These are phyloP conservation scores for Emydocephalus ijimae DNA, from an alignment of 2,113 vertebrate genomes.

Conservation along the genomic window DNA sequence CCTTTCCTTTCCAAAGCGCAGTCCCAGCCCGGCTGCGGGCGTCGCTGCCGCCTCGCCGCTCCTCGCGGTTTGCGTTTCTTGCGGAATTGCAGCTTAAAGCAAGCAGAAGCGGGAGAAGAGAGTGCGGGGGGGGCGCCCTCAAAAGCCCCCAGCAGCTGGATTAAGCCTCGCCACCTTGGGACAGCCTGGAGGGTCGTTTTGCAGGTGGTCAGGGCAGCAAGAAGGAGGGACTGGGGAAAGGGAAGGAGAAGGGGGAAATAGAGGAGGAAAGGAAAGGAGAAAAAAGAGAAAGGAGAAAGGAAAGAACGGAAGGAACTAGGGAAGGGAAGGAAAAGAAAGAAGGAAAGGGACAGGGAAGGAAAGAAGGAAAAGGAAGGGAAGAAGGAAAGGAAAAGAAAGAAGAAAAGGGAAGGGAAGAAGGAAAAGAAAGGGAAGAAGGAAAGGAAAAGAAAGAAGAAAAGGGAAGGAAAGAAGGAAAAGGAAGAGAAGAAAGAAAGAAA, in stretches of 20 bases:
- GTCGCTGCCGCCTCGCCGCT: background rate
- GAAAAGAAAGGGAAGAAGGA: too few relatives aligned
- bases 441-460: background rate
- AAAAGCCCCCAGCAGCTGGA: background rate
- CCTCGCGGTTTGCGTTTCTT: background rate
- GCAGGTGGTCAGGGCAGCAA: background rate
- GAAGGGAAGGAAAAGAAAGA: too few relatives aligned
- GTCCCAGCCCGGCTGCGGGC: too few relatives aligned
- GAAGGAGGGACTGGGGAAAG: background rate
- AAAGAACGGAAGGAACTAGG: too few relatives aligned
- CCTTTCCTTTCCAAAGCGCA: too few relatives aligned
- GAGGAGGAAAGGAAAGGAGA: too few relatives aligned
- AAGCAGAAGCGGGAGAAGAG: background rate
- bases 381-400: too few relatives aligned
- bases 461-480: too few relatives aligned
- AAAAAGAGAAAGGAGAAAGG: too few relatives aligned
- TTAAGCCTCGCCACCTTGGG: background rate
- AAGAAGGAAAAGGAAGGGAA: too few relatives aligned
- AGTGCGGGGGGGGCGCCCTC: fast-evolving
- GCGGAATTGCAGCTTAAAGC: background rate
- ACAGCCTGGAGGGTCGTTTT: background rate
- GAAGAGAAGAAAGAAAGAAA: background rate
- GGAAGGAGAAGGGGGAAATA: background rate
- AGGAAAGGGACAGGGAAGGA: background rate
- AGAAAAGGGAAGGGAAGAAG: background rate